Base-by-base conservation (phyloP, 2,888 invertebrate species). In the Calliphora vomitoria region DNA sequence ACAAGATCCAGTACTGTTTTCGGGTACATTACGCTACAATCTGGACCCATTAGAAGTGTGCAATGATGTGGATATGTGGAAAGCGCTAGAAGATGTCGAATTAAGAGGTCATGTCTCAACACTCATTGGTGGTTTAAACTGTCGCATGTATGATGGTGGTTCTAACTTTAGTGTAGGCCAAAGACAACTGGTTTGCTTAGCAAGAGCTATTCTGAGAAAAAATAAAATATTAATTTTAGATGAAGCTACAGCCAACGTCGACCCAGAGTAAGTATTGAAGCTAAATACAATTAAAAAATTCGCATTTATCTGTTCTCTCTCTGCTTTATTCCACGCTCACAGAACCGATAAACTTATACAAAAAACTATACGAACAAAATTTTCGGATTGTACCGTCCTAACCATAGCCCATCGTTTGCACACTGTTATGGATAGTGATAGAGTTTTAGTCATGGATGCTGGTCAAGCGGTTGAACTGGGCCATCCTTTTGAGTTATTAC, bases 231-330 rank as follows among this genome's bases (percentile, higher is more conserved):
- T 98, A 2, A 96, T 98, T 31, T 94, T 98, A 88, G 98, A 98
- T 91, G 98, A 98, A 94, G 98, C 98, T 44, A 98, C 98, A 0
- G 98, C 98, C 3, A 98, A 98, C 93, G 97, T 98, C 3, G 98
- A 98, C 93, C 97, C 96, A 85, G 96, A 96, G 97, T 97, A 94
- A 95, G 95, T 93, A 50, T 3, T 50, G 13, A 2, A 50, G n/a
- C 50, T 50, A 8, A 50, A 50, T 1, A 5, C 11, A 44, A 0
- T 41, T 44, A 44, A 5, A 6, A 50, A n/a, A 50, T 13, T 50
- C 3, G 5, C 15, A n/a, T 6, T 50, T 6, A n/a, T n/a, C n/a
- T 50, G 2, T 6, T 50, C 13, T 50, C 4, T 41, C 74, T 35
- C 62, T 25, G 78, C 91, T 91, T 60, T 44, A 1, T n/a, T 5